Percentiles rank a stretch among this genome's conserved stretches.
phyloP scores from a whole-genome alignment of 1,140 invertebrate genomes.

The Babylonia areolata region DNA sequence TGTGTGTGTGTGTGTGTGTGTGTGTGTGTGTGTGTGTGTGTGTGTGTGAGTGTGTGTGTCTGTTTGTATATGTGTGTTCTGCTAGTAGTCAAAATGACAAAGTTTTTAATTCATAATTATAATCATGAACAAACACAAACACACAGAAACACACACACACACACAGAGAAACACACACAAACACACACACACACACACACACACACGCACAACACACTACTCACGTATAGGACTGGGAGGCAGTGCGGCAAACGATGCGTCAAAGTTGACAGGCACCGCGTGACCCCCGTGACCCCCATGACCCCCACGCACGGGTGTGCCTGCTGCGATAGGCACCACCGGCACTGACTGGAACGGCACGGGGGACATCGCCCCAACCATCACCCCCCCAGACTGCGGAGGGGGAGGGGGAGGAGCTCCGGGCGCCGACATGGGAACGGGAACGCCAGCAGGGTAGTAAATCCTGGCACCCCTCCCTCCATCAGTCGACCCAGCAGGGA shows the following conservation, averaged over 20 bases:
- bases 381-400: constrained; percentile 26
- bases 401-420: constrained; percentile 55
- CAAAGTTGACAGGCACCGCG: constrained; percentile 39
- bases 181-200: constrained; percentile 11
- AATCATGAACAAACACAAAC: neutral
- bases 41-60: too few relatives aligned
- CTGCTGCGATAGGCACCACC: constrained; percentile 56
- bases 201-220: constrained; percentile 30
- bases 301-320: constrained; percentile 53
- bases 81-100: too few relatives aligned
- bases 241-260: constrained; percentile 49
- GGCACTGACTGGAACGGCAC: constrained; percentile 42
- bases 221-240: constrained; percentile 64
- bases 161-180: neutral
- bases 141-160: neutral
- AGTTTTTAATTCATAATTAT: too few relatives aligned
- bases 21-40: too few relatives aligned
- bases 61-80: too few relatives aligned
- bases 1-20: too few relatives aligned
- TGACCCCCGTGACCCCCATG: constrained; percentile 4
- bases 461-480: constrained; percentile 51
- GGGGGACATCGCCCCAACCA: constrained; percentile 32
- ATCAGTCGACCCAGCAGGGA: constrained; percentile 52
- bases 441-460: constrained; percentile 52
- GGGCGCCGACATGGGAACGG: constrained; percentile 47